phyloP scores from a whole-genome alignment of 2,888 invertebrate species.

The Carpatolechia fugitivella region DNA sequence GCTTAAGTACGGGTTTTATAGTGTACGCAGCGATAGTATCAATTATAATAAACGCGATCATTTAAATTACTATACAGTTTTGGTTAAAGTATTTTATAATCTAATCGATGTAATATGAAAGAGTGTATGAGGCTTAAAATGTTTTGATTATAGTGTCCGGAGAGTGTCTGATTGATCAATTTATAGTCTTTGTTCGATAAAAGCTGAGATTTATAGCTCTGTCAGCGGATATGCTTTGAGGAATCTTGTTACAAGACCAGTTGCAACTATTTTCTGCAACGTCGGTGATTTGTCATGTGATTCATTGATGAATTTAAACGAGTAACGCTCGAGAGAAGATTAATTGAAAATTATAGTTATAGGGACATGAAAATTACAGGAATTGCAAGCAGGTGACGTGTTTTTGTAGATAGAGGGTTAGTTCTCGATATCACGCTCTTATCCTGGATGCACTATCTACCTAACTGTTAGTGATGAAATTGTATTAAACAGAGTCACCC shows the following conservation, averaged over 20 bases:
- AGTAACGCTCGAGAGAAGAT: background rate
- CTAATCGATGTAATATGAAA: background rate
- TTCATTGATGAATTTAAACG: background rate
- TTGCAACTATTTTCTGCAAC: constrained; percentile 5
- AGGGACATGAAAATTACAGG: background rate
- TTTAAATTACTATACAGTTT: constrained; percentile 12
- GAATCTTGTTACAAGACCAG: constrained; percentile 5
- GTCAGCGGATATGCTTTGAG: background rate
- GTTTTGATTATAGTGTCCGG: constrained; percentile 7
- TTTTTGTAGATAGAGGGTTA: no score
- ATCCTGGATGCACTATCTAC: no score
- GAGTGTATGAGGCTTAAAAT: background rate
- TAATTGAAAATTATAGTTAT: background rate
- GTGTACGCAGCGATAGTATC: constrained; percentile 10
- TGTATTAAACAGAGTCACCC: no score
- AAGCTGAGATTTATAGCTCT: constrained; percentile 2
- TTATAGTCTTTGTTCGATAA: constrained; percentile 6
- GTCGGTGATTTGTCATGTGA: background rate
- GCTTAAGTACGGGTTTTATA: constrained; percentile 15
- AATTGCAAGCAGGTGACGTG: no score
- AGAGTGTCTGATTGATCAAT: constrained; percentile 8
- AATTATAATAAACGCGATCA: constrained; percentile 14
- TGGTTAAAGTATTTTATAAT: background rate
- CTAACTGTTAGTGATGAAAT: no score
- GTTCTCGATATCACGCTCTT: no score